These are phyloP conservation scores for Polyommatus iphigenia DNA, from an alignment of 2,888 invertebrate species.

Conservation along the genomic window DNA sequence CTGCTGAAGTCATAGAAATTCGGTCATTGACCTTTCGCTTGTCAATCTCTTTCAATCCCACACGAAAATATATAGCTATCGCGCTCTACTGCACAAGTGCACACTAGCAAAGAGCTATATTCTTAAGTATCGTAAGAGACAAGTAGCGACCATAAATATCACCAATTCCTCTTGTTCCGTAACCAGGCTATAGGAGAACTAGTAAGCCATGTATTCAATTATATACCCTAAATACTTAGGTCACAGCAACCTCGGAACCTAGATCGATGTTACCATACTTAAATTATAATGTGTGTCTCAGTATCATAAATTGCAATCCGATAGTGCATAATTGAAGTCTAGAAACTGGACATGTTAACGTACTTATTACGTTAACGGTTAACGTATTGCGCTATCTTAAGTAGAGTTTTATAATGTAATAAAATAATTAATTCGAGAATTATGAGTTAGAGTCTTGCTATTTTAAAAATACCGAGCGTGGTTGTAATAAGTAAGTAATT, in stretches of 20 bases:
- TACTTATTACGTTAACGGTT: neutral
- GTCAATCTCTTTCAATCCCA: no score
- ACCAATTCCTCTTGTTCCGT: no score
- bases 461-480: no score
- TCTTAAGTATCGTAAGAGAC: no score
- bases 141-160: no score
- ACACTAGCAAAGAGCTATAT: no score
- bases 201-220: neutral
- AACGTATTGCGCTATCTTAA: neutral
- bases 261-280: conserved; percentile 18
- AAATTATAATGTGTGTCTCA: conserved; percentile 6
- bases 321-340: conserved; percentile 11
- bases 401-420: neutral
- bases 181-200: neutral
- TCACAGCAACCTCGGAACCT: conserved; percentile 11
- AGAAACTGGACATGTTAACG: neutral
- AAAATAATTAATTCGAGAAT: neutral
- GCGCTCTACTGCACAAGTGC: no score
- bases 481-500: no score
- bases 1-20: no score
- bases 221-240: neutral
- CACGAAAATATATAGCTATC: no score
- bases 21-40: no score
- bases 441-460: neutral
- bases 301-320: neutral